Conservation (phyloP, 1,140 invertebrate genomes). For the Drosophila aff. region DNA sequence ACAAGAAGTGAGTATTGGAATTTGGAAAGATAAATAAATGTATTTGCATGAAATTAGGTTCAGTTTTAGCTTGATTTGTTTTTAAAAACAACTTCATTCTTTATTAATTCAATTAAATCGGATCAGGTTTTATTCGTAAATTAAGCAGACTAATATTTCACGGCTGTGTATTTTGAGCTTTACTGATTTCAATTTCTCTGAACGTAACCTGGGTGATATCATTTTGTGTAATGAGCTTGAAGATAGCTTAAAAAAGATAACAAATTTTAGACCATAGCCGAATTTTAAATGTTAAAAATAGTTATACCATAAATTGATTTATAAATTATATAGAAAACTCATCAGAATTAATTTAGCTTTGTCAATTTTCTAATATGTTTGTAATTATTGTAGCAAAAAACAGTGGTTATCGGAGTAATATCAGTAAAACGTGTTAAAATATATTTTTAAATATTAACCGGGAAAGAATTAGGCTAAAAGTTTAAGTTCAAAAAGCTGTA, state of each 20-base stretch:
- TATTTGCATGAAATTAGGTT: background rate
- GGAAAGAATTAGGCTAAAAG: background rate
- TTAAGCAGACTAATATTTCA: slow-evolving; percentile 7
- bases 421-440: too few relatives aligned
- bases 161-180: too few relatives aligned
- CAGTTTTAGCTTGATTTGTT: background rate
- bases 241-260: background rate
- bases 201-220: background rate
- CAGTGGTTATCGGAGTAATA: too few relatives aligned
- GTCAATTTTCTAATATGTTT: background rate
- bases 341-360: background rate
- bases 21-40: too few relatives aligned
- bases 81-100: background rate
- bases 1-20: slow-evolving; percentile 61
- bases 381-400: background rate
- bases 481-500: too few relatives aligned
- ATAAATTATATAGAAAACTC: background rate
- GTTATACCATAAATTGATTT: too few relatives aligned
- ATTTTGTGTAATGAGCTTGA: background rate
- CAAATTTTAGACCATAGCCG: too few relatives aligned
- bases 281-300: background rate
- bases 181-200: background rate
- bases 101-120: background rate
- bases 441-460: background rate
- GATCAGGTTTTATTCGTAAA: background rate